These are phyloP conservation scores for Champsocephalus gunnari DNA, from an alignment of 2,797 vertebrate genomes.

Conservation along the genomic window DNA sequence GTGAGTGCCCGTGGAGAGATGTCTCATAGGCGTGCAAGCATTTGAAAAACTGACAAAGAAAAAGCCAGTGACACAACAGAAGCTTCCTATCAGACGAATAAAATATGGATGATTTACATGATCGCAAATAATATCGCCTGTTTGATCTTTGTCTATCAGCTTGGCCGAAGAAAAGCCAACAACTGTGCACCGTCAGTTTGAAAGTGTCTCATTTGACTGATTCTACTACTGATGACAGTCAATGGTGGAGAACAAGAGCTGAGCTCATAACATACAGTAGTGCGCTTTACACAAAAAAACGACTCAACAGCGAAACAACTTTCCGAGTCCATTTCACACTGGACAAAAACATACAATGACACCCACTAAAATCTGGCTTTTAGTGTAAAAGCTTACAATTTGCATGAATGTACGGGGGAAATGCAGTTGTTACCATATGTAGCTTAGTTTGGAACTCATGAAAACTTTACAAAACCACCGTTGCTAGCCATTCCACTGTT, in stretches of 20 bases:
- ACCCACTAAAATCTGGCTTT: too few relatives aligned
- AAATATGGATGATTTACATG: slow-evolving; percentile 22
- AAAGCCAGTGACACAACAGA: slow-evolving; percentile 38
- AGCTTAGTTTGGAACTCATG: too few relatives aligned
- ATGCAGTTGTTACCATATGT: too few relatives aligned
- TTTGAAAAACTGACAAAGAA: slow-evolving; percentile 49
- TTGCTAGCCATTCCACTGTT: too few relatives aligned
- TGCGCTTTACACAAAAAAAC: slow-evolving; percentile 7
- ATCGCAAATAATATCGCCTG: slow-evolving; percentile 25
- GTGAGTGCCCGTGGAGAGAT: slow-evolving; percentile 31
- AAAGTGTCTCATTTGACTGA: slow-evolving; percentile 26
- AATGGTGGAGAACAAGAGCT: slow-evolving; percentile 36
- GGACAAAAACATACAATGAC: too few relatives aligned
- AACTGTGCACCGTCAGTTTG: background rate
- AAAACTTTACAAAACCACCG: too few relatives aligned
- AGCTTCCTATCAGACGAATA: slow-evolving; percentile 22
- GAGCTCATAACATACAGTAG: slow-evolving; percentile 30
- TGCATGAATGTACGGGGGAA: too few relatives aligned
- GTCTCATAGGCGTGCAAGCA: slow-evolving; percentile 28
- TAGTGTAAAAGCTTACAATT: too few relatives aligned
- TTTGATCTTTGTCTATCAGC: slow-evolving; percentile 2
- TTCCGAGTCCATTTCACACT: too few relatives aligned
- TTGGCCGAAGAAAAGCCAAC: background rate
- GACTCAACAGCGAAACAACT: slow-evolving; percentile 21
- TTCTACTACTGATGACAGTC: slow-evolving; percentile 26